phyloP scores from a whole-genome alignment of 2,113 vertebrate genomes.

The Phrynocephalus versicolor region DNA sequence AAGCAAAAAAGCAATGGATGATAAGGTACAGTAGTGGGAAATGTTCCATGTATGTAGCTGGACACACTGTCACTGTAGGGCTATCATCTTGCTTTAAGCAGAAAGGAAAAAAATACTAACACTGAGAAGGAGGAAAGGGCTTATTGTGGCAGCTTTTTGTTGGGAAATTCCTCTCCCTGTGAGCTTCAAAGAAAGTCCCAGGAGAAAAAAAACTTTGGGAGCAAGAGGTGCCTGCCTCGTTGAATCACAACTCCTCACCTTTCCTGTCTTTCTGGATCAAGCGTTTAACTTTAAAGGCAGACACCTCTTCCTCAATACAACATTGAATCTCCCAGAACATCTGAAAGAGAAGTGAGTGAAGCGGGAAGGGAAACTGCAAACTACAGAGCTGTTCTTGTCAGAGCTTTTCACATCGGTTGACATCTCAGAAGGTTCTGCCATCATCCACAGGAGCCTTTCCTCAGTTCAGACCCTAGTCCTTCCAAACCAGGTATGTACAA shows the following conservation, averaged over 20 bases:
- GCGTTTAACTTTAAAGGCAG: slow-evolving; percentile 38
- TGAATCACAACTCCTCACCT: slow-evolving; percentile 47
- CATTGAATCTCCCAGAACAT: slow-evolving; percentile 46
- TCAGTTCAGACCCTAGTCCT: not conserved
- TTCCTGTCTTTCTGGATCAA: slow-evolving; percentile 35
- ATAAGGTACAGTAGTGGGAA: too few relatives aligned
- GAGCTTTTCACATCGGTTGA: slow-evolving; percentile 11
- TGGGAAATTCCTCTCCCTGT: slow-evolving; percentile 14
- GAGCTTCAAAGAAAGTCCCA: not conserved
- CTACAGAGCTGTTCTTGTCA: slow-evolving; percentile 15
- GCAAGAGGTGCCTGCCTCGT: slow-evolving; percentile 42
- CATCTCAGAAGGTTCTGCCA: slow-evolving; percentile 15
- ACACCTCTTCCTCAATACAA: slow-evolving; percentile 43
- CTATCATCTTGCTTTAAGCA: not conserved
- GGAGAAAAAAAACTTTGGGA: slow-evolving; percentile 23
- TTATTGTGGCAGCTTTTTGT: not conserved
- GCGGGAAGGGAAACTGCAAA: not conserved
- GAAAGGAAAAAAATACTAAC: fast-evolving
- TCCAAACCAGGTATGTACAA: slow-evolving; percentile 8
- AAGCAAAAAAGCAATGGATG: not conserved
- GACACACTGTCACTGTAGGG: not conserved
- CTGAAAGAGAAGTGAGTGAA: slow-evolving; percentile 42
- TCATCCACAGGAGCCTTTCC: not conserved
- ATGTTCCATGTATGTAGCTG: not conserved
- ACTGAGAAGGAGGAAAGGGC: too few relatives aligned